Conservation (phyloP, 2,888 invertebrate genomes). For the Pycnomerus fuliginosus region DNA sequence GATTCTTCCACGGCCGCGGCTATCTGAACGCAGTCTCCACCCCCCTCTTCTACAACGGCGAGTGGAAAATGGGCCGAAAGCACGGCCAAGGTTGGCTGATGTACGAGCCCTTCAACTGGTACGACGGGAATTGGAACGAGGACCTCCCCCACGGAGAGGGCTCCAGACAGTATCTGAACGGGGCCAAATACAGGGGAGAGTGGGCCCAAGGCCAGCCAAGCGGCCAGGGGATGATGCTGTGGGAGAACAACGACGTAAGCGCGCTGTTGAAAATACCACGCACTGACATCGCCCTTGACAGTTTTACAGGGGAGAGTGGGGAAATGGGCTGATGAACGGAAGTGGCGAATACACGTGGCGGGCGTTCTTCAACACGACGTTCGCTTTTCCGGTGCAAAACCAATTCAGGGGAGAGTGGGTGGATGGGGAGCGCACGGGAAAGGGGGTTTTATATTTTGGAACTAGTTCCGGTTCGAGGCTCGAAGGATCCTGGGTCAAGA, state of each 20-base stretch:
- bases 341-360: constrained; percentile 63
- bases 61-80: constrained; percentile 49
- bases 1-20: constrained; percentile 55
- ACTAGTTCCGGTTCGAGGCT: constrained; percentile 58
- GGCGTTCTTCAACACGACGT: constrained; percentile 54
- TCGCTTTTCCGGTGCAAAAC: constrained; percentile 57
- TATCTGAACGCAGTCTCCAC: constrained; percentile 36
- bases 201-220: constrained; percentile 57
- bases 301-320: constrained; percentile 64
- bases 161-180: constrained; percentile 56
- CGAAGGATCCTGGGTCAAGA: constrained; percentile 58
- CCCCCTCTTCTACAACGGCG: constrained; percentile 47
- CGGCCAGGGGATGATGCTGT: constrained; percentile 62
- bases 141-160: constrained; percentile 56
- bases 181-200: constrained; percentile 59
- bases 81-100: constrained; percentile 50
- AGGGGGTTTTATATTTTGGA: constrained; percentile 56
- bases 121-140: constrained; percentile 52
- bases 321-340: constrained; percentile 58
- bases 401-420: constrained; percentile 59
- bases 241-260: constrained; percentile 62
- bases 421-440: constrained; percentile 57
- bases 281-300: constrained; percentile 33
- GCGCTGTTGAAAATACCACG: neutral
- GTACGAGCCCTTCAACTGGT: constrained; percentile 46